phyloP scores from a whole-genome alignment of 2,888 invertebrate species.

The Phengaris arion region DNA sequence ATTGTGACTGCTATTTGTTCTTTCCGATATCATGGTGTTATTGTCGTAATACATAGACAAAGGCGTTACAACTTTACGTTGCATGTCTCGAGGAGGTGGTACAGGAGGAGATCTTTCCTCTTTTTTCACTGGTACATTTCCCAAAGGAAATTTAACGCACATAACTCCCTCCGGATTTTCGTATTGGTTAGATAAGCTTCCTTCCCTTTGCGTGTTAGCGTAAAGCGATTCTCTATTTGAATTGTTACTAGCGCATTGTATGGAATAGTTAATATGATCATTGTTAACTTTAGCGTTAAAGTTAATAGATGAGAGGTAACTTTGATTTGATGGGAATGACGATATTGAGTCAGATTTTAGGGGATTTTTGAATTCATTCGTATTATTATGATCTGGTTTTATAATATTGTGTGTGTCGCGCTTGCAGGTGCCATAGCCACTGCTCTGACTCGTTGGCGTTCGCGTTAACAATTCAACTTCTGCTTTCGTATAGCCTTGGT shows the following conservation, averaged over 20 bases:
- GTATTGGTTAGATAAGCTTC: conserved; percentile 59
- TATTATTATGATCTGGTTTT: conserved; percentile 55
- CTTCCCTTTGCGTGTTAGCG: conserved; percentile 62
- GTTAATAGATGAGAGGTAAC: conserved; percentile 76
- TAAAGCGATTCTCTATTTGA: conserved; percentile 62
- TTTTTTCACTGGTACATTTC: conserved; percentile 67
- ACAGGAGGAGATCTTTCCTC: conserved; percentile 83
- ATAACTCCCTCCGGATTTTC: conserved; percentile 68
- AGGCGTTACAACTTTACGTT: conserved; percentile 78
- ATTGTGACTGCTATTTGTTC: conserved; percentile 53
- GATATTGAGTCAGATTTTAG: conserved; percentile 75
- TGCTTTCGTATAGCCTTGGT: conserved; percentile 73
- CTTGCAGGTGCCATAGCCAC: conserved; percentile 73
- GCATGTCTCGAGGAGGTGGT: conserved; percentile 89
- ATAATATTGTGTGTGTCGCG: conserved; percentile 72
- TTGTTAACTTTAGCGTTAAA: conserved; percentile 78
- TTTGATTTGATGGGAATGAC: conserved; percentile 75
- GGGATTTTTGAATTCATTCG: conserved; percentile 59
- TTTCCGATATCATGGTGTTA: conserved; percentile 57
- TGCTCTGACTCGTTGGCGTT: conserved; percentile 76
- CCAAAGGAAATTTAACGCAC: conserved; percentile 76
- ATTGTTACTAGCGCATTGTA: conserved; percentile 64
- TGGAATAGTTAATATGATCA: conserved; percentile 75
- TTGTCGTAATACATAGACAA: conserved; percentile 75
- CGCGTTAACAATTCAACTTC: conserved; percentile 77